Conservation (phyloP, 30 jellyfish, hydroid and myxozoan species). For the Clytia hemisphaerica region DNA sequence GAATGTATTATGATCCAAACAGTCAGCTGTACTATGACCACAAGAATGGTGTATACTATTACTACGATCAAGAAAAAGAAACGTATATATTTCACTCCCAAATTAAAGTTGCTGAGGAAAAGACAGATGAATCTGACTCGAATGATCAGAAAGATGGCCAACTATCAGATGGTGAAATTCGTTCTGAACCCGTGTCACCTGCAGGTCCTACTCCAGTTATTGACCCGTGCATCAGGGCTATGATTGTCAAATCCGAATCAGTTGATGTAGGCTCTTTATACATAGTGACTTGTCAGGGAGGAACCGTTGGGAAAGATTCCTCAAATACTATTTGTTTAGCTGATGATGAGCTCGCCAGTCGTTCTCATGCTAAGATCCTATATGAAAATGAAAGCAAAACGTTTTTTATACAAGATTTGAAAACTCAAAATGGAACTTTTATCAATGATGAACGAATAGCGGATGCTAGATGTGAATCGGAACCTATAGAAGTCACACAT, state of each 20-base stretch:
- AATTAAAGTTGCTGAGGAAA: conserved; percentile 14
- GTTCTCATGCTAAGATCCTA: conserved; percentile 51
- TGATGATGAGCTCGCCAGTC: conserved; percentile 58
- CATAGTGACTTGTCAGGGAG: conserved; percentile 72
- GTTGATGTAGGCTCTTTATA: conserved; percentile 66
- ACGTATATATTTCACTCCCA: conserved; percentile 72
- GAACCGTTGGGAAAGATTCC: conserved; percentile 52
- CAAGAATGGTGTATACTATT: conserved; percentile 82
- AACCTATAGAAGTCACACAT: conserved; percentile 48
- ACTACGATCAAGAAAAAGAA: conserved; percentile 48
- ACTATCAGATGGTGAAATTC: conserved; percentile 75
- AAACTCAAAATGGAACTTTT: conserved; percentile 74
- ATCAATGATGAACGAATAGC: conserved; percentile 53
- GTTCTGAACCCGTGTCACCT: conserved; percentile 40
- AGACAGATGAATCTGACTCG: not conserved
- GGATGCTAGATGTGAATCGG: conserved; percentile 45
- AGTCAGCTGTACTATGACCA: conserved; percentile 73
- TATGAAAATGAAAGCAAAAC: conserved; percentile 30
- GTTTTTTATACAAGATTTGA: conserved; percentile 47
- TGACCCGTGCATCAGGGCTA: conserved; percentile 81
- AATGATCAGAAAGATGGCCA: conserved; percentile 13
- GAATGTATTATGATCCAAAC: conserved; percentile 83
- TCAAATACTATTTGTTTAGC: conserved; percentile 38
- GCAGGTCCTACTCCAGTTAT: conserved; percentile 14
- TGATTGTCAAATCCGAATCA: conserved; percentile 48